Base-by-base conservation (phyloP, 92 coral and sea anemone species). In the Porites rus region DNA sequence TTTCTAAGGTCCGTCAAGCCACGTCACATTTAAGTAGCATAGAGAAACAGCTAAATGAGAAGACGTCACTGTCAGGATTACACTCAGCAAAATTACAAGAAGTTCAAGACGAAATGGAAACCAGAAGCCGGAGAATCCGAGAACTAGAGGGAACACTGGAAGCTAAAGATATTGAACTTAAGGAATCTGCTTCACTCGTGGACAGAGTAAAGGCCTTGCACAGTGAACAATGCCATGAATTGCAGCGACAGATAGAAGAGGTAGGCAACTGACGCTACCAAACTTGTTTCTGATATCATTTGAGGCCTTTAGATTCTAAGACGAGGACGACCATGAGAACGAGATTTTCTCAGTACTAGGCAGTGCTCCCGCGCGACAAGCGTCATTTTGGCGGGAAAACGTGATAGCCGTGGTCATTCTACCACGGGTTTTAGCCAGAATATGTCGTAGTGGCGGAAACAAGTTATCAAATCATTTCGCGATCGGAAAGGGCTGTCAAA, bases 191-290 rank as follows among this genome's bases (percentile, higher is more conserved):
- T 1, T 19, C 93, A 7, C 82, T 97, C 52, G 92, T 97, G 90
- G 97, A 97, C 70, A 93, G 92, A 74, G 91, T 94, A 31, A 93
- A 94, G 77, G 93, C 84, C n/a, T 80, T 97, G 64, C 99, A 97
- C 79, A 83, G 84, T 17, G 98, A 97, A 62, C 99, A 97, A 69
- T 97, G 99, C 67, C 88, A 87, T 21, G 99, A 97, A 60, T 62
- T 97, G 83, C 97, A 97, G 70, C 86, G 51, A 14, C 99, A 97
- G 86, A 97, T 97, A 72, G 99, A 95, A 68, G 94, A 95, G 99
- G 99, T 96, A 64, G 2, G 69, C 74, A 38, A 38, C 3, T 25
- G 25, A 69, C 62, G 56, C 14, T 54, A 28, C 31, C 31, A 28
- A 28, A 28, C 31, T 38, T 38, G 7, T 38, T 38, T 38, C 46